Conservation (phyloP, 2,797 vertebrate genomes). For the Orestias chungarensis region DNA sequence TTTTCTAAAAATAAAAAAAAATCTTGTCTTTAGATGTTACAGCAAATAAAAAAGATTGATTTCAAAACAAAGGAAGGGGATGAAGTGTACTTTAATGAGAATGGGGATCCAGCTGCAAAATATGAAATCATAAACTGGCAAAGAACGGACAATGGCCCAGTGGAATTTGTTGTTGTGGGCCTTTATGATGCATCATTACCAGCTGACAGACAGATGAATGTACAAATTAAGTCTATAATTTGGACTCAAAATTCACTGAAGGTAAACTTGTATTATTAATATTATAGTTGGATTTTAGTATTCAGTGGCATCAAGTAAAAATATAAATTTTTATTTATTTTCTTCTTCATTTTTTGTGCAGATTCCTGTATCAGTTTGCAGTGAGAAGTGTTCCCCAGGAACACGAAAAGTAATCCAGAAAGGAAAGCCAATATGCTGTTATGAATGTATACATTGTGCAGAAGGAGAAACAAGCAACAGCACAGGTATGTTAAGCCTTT, state of each 20-base stretch:
- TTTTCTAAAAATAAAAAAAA: too few relatives aligned
- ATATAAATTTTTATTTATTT: neutral
- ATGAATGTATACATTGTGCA: slow-evolving; percentile 74
- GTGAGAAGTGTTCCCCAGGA: slow-evolving; percentile 4
- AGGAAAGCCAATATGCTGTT: slow-evolving; percentile 67
- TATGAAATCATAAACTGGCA: slow-evolving; percentile 55
- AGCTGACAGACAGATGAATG: slow-evolving; percentile 50
- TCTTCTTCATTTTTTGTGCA: neutral
- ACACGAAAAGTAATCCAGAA: slow-evolving; percentile 47
- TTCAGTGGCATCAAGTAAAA: too few relatives aligned
- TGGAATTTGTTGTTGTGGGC: slow-evolving; percentile 72
- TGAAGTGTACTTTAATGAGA: slow-evolving; percentile 5
- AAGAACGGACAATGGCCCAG: slow-evolving; percentile 29
- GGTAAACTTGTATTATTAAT: slow-evolving; percentile 38
- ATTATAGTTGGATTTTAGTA: neutral
- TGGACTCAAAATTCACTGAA: slow-evolving; percentile 63
- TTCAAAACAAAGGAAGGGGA: slow-evolving; percentile 38
- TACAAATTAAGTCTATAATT: slow-evolving; percentile 54
- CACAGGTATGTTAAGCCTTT: slow-evolving; percentile 5
- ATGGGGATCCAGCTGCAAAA: slow-evolving; percentile 71
- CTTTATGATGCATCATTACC: slow-evolving; percentile 68
- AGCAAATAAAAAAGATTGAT: slow-evolving; percentile 47
- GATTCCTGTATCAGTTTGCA: slow-evolving; percentile 40
- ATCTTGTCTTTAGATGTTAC: slow-evolving; percentile 3
- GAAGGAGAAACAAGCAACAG: slow-evolving; percentile 61